Evolutionary conservation across 2,113 vertebrate genomes (phyloP), one percentile per base, ranked within the genome.

Genomic region (Triplophysa dalaica): DNA sequence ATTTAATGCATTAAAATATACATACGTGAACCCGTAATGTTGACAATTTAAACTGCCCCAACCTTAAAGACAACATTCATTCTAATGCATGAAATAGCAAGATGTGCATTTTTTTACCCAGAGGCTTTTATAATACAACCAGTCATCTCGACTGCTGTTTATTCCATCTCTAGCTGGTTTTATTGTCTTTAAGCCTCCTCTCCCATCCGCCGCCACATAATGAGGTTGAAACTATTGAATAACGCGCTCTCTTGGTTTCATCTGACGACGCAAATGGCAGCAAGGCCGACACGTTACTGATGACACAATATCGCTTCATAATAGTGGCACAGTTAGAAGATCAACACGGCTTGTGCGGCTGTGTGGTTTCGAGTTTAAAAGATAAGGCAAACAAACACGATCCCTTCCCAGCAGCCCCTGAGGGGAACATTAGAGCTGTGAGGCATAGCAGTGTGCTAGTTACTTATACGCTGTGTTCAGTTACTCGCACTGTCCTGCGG

Each of bases 371-470:
- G 24, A 58, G 52, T 29, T 2, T 14, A 62, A 79, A 70, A 78
- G 67, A 78, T 65, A 63, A 52, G 41, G 17, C 38, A 65, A 48
- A 65, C 50, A 73, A 26, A 26, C 60, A 64, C 68, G 56, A 43
- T 66, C 21, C 70, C 63, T 80, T 75, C 48, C 50, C 62, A 67
- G 74, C 33, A 66, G 78, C 63, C 50, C 69, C 45, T 65, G 22
- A 64, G 69, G 60, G 69, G 10, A 60, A 75, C 14, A 80, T 38
- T 43, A 75, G 60, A n/a, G 22, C 67, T 70, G 16, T 13, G 67
- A 79, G 67, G 60, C 41, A 70, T 70, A 16, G 12, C 43, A 45
- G 21, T n/a, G 45, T 41, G 22, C 56, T 41, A 75, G 14, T 63
- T 63, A 75, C 73, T 16, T 5, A 75, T 48, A 22, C 4, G 4